These are phyloP conservation scores for Drosophila triauraria DNA, from an alignment of 1,140 invertebrate genomes.

Conservation along the genomic window DNA sequence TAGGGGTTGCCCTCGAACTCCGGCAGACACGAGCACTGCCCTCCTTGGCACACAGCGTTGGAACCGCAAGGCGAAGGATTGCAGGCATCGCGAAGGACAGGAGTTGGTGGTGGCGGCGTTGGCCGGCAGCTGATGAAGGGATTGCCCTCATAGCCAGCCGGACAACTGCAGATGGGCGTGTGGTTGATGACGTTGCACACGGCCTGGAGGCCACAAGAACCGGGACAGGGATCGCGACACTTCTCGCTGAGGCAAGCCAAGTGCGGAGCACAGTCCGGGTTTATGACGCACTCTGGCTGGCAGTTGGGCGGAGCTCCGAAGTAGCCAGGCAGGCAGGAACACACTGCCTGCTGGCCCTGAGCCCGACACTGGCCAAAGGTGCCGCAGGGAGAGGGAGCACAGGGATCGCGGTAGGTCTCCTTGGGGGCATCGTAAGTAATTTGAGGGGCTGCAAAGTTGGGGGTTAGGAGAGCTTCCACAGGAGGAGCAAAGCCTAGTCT, in stretches of 20 bases:
- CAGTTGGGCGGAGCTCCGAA: slow-evolving; percentile 91
- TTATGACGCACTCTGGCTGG: slow-evolving; percentile 90
- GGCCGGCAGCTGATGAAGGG: slow-evolving; percentile 90
- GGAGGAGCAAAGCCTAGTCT: slow-evolving; percentile 58
- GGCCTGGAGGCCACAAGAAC: slow-evolving; percentile 93
- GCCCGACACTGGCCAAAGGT: slow-evolving; percentile 91
- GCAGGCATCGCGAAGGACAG: slow-evolving; percentile 85
- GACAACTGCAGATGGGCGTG: slow-evolving; percentile 93
- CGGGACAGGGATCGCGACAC: slow-evolving; percentile 91
- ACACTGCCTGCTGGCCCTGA: slow-evolving; percentile 89
- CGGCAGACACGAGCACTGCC: slow-evolving; percentile 86
- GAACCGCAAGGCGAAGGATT: slow-evolving; percentile 90
- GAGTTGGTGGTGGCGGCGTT: slow-evolving; percentile 70
- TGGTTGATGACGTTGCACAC: slow-evolving; percentile 93
- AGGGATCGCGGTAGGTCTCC: slow-evolving; percentile 89
- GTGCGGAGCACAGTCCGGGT: slow-evolving; percentile 90
- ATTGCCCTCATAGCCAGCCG: slow-evolving; percentile 91
- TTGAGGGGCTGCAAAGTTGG: slow-evolving; percentile 45
- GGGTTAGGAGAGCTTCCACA: background rate
- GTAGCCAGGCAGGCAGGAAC: slow-evolving; percentile 90
- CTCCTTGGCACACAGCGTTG: slow-evolving; percentile 87
- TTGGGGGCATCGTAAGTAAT: slow-evolving; percentile 66
- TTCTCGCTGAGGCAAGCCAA: slow-evolving; percentile 90
- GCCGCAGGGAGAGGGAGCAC: slow-evolving; percentile 92
- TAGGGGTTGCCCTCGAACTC: slow-evolving; percentile 92